Base-by-base conservation (phyloP, 1,140 invertebrate genomes). In the Leptinotarsa undecemlineata region DNA sequence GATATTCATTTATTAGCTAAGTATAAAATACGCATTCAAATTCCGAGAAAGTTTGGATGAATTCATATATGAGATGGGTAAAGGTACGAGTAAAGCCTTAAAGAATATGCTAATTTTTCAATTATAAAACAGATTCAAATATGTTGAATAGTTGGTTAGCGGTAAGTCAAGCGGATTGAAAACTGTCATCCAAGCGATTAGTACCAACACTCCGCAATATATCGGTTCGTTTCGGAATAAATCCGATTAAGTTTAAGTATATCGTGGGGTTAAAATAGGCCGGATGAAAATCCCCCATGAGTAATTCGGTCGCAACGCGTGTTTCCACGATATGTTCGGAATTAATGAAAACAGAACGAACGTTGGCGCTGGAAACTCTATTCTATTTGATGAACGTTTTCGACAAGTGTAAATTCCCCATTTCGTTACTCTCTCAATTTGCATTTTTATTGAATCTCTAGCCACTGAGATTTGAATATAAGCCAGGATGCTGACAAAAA, bases 391-490 rank as follows among this genome's bases (percentile, higher is more conserved):
- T 74, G 74, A 77, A 76, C 81, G 81, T 75, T 82, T 82, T 83
- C 76, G 81, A 82, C 82, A 83, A 83, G 82, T 82, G 81, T 81
- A 81, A 82, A 82, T 82, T 80, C 75, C 79, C 82, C 80, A 79
- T 82, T 82, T 82, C 81, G 80, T 80, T 82, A 81, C 80, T 80
- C 77, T 77, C 73, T 79, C 78, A 80, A 83, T 83, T 84, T 82
- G 81, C 83, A 84, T 83, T 83, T 83, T 83, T 83, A 83, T 83
- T 84, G 83, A 83, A 83, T 84, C 80, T 82, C 78, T 78, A 82
- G 78, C 80, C 78, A 74, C 79, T 67, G 75, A 83, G 82, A 82
- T 84, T 83, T 82, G 78, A 83, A 82, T 82, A 81, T 78, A 81
- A 82, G 79, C 79, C 81, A 73, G 74, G 77, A 80, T 81, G 82